These are phyloP conservation scores for Lithobates sylvaticus DNA, from an alignment of 2,797 vertebrate genomes.

Conservation along the genomic window DNA sequence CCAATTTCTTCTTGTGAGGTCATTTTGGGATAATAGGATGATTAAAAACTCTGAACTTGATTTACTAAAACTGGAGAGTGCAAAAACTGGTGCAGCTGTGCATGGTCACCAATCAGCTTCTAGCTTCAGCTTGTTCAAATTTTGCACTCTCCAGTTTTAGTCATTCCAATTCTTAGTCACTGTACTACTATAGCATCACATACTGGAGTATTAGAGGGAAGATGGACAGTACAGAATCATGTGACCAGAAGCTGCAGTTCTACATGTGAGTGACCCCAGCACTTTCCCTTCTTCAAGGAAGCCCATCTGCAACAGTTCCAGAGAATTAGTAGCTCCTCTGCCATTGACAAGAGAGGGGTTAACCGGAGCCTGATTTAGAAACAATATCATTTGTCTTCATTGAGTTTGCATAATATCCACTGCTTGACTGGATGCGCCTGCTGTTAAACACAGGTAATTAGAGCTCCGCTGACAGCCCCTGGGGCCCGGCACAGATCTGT, in stretches of 20 bases:
- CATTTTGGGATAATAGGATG: no score
- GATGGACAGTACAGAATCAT: background rate
- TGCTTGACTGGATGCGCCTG: slow-evolving; percentile 13
- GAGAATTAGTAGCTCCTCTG: no score
- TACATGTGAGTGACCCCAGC: background rate
- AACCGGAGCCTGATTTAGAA: background rate
- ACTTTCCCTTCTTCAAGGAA: background rate
- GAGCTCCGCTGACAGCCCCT: slow-evolving; percentile 16
- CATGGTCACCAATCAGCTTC: no score
- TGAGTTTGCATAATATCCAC: slow-evolving; percentile 12
- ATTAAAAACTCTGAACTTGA: no score
- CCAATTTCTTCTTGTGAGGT: no score
- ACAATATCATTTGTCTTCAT: slow-evolving; percentile 19
- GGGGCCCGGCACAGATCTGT: slow-evolving; percentile 23
- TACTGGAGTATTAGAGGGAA: background rate
- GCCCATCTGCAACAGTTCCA: no score
- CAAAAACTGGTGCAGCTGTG: no score
- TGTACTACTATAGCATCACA: background rate
- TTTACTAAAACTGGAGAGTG: no score
- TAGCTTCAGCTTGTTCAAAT: no score
- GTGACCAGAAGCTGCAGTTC: no score
- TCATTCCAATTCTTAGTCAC: no score
- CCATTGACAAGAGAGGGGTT: slow-evolving; percentile 1
- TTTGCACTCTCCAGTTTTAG: no score
- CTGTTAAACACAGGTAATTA: slow-evolving; percentile 47